Evolutionary conservation across 2,888 invertebrate genomes (phyloP).

Genomic region (Amphipoea lucens): DNA sequence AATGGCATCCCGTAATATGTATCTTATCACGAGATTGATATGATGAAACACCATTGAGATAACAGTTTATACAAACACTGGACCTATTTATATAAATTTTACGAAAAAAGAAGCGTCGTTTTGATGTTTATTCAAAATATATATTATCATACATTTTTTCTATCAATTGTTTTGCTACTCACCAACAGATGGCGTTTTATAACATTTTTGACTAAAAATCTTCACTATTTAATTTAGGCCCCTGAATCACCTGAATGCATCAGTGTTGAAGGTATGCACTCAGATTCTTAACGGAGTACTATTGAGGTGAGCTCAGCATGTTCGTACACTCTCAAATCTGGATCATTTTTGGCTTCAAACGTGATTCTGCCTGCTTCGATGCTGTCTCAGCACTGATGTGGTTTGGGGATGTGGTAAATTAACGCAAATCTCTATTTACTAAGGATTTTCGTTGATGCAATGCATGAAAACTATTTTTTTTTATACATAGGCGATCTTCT

Average conservation of each 20-base stretch:
- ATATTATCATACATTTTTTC: neutral
- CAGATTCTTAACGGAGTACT: conserved; percentile 79
- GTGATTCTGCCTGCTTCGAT: conserved; percentile 68
- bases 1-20: conserved; percentile 25
- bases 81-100: neutral
- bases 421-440: conserved; percentile 21
- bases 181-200: conserved; percentile 33
- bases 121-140: neutral
- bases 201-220: conserved; percentile 6
- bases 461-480: neutral
- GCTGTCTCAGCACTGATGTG: conserved; percentile 21
- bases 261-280: conserved; percentile 79
- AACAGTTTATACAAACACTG: conserved; percentile 1
- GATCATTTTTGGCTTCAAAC: conserved; percentile 23
- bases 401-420: conserved; percentile 6
- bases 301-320: conserved; percentile 79
- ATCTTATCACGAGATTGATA: conserved; percentile 41
- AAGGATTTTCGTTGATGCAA: neutral
- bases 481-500: no score
- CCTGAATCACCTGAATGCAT: conserved; percentile 70
- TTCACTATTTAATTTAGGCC: conserved; percentile 71
- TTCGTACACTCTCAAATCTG: conserved; percentile 1
- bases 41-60: conserved; percentile 40
- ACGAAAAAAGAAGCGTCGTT: neutral
- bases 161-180: neutral